phyloP scores from a whole-genome alignment of 2,888 invertebrate species.

The Cylindroiulus punctatus region DNA sequence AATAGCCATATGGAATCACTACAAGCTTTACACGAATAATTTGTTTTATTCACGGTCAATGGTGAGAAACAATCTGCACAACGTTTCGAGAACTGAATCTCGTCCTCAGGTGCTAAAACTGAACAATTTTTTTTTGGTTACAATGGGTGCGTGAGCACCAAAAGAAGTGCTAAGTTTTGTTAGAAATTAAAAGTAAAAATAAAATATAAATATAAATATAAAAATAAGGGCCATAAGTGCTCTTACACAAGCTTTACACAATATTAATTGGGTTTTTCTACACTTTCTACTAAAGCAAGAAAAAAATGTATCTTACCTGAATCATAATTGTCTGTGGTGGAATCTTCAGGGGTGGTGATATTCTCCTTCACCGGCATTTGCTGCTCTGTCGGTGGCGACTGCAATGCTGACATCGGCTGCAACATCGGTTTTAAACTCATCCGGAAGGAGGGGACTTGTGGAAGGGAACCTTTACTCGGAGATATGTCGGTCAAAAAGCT shows the following conservation, averaged over 20 bases:
- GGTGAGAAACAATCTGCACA: no score
- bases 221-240: no score
- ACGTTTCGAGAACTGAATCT: no score
- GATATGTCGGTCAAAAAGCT: neutral
- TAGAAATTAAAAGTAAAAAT: no score
- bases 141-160: no score
- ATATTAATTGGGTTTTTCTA: neutral
- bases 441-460: neutral
- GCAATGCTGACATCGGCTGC: neutral
- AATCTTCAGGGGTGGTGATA: slow-evolving; percentile 52
- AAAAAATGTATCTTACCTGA: slow-evolving; percentile 50
- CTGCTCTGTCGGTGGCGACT: neutral
- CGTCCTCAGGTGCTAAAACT: no score
- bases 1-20: neutral
- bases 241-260: no score
- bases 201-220: no score
- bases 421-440: neutral
- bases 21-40: neutral
- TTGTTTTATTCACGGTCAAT: no score
- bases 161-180: no score
- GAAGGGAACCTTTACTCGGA: neutral
- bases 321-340: slow-evolving; percentile 53
- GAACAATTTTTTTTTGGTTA: no score
- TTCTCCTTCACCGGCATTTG: neutral
- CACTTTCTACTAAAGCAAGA: neutral